phyloP scores from a whole-genome alignment of 2,797 vertebrate species.

The Epinephelus awoara region DNA sequence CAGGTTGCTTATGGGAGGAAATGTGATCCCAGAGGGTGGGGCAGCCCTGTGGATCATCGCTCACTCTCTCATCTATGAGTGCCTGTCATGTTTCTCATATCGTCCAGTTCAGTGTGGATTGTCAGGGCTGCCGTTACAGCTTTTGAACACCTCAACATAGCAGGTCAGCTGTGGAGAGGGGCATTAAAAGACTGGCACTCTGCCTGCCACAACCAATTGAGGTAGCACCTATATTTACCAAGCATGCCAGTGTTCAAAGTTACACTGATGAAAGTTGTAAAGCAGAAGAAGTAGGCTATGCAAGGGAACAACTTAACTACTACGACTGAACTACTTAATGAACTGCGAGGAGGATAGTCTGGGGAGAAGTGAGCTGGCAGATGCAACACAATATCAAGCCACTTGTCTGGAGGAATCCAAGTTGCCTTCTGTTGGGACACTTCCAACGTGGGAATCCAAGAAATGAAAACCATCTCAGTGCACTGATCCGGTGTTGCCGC shows the following conservation, averaged over 20 bases:
- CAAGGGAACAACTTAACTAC: conserved; percentile 36
- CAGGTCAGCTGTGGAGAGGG: conserved; percentile 56
- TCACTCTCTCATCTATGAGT: conserved; percentile 70
- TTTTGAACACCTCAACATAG: conserved; percentile 54
- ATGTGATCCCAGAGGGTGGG: conserved; percentile 80
- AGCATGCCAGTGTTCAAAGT: conserved; percentile 42
- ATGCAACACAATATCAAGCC: conserved; percentile 60
- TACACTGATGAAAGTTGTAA: conserved; percentile 26
- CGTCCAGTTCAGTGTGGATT: conserved; percentile 59
- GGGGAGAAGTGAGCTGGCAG: conserved; percentile 46
- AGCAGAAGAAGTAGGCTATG: conserved; percentile 28
- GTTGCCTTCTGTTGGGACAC: conserved; percentile 57
- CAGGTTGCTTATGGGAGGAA: conserved; percentile 76
- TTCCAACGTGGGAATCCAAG: conserved; percentile 64
- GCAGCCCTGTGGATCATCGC: conserved; percentile 69
- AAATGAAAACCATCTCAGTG: conserved; percentile 62
- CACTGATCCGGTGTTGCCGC: conserved; percentile 48
- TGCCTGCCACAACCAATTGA: conserved; percentile 22
- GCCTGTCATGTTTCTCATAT: conserved; percentile 76
- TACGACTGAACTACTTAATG: conserved; percentile 64
- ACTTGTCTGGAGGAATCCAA: conserved; percentile 67
- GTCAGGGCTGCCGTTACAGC: conserved; percentile 42
- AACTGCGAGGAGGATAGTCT: conserved; percentile 43
- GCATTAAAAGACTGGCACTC: conserved; percentile 47
- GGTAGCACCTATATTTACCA: conserved; percentile 64